phyloP scores from a whole-genome alignment of 2,113 vertebrate genomes.

The Cyanoderma ruficeps region DNA sequence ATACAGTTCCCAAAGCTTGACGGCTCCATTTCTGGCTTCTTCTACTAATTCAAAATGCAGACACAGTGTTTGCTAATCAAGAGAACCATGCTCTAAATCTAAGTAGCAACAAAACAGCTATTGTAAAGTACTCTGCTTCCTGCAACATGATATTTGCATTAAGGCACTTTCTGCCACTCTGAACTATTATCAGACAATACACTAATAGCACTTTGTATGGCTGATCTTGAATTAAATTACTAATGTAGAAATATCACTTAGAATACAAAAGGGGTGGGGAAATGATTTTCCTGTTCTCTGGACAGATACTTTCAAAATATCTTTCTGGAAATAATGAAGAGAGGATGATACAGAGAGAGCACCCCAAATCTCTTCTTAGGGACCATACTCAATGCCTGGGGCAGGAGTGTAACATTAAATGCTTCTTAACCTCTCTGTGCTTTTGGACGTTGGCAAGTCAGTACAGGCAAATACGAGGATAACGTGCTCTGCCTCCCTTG shows the following conservation, averaged over 20 bases:
- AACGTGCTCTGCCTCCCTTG: background rate
- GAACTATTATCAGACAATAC: slow-evolving; percentile 38
- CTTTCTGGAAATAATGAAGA: background rate
- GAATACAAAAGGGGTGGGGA: background rate
- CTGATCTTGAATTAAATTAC: background rate
- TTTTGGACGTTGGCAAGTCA: rapidly evolving
- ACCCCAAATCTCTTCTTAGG: background rate
- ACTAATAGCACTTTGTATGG: background rate
- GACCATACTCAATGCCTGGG: background rate
- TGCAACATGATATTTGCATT: slow-evolving; percentile 45
- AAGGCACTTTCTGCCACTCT: background rate
- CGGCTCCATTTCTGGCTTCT: background rate
- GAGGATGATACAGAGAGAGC: background rate
- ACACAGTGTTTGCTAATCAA: background rate
- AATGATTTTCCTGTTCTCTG: slow-evolving; percentile 1
- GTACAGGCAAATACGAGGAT: background rate
- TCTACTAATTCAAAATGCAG: background rate
- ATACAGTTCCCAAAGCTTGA: background rate
- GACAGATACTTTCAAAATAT: background rate
- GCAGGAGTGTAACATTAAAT: background rate
- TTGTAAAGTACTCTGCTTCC: background rate
- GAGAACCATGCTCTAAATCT: background rate
- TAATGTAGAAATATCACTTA: slow-evolving; percentile 15
- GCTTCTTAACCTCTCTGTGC: background rate
- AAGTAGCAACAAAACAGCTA: background rate